Evolutionary conservation across 2,888 invertebrate genomes (phyloP), one percentile per base, ranked within the genome.

Genomic region (Teleiodes luculella): DNA sequence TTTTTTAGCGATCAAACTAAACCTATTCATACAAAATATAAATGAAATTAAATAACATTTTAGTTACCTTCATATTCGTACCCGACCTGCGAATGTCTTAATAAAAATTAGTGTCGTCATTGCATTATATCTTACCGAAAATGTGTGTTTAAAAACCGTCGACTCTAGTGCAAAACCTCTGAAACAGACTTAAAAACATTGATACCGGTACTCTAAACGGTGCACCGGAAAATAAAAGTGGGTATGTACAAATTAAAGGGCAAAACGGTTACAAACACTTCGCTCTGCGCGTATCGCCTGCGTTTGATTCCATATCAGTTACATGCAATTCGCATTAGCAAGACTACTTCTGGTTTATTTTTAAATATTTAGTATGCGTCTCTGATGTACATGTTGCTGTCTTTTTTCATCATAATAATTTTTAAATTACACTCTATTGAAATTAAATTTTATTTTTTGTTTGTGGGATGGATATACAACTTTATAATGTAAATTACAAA

Each of bases 301-400:
- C 43, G 24, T 43, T 43, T 43, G 43, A 43, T 14, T 37, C 14
- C 13, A 37, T 54, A 54, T 54, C 54, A 52, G 39, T 61, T 71
- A 83, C 83, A 83, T 80, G 78, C 75, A 78, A 79, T 73, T 82
- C 84, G 83, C 84, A 83, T 83, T 83, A 80, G 82, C 81, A 14
- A 68, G 66, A 69, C 68, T 76, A 76, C 74, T 74, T 71, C 72
- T 74, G 75, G 16, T 18, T 37, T 18, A 2, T 37, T 11, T 13
- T 45, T 52, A 45, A 24, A n/a, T 48, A 37, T 20, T 37, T 49
- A 31, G 46, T 46, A 20, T 14, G 28, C 13, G 36, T 5, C 35
- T 37, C 24, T 37, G 28, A 14, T 33, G 31, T 18, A 46, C 46
- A 24, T 6, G 6, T 41, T 16, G 41, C 14, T 24, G 24, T 24